Conservation (phyloP, 2,113 vertebrate genomes). For the Sclerurus mexicanus region DNA sequence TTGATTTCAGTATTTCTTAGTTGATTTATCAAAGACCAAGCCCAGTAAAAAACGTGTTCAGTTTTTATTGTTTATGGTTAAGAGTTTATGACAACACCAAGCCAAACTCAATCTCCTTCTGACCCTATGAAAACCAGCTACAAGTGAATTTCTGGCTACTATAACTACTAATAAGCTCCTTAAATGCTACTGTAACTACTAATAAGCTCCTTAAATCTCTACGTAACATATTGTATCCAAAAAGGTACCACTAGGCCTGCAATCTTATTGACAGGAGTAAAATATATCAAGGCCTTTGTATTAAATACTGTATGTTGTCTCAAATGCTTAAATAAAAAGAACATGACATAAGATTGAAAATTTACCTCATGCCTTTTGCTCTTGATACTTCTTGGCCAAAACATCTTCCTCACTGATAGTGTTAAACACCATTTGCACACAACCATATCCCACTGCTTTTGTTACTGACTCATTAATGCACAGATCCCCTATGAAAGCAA, state of each 20-base stretch:
- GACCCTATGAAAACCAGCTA: not conserved
- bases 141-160: not conserved
- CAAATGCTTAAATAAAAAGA: not conserved
- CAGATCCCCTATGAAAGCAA: not conserved
- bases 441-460: not conserved
- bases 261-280: not conserved
- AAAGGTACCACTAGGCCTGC: not conserved
- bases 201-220: not conserved
- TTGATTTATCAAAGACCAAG: not conserved
- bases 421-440: not conserved
- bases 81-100: not conserved
- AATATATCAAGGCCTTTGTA: not conserved
- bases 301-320: not conserved
- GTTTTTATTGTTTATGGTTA: not conserved
- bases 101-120: not conserved
- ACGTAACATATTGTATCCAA: not conserved
- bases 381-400: not conserved
- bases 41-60: not conserved
- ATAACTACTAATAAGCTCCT: not conserved
- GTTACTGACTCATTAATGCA: not conserved
- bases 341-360: not conserved
- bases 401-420: not conserved
- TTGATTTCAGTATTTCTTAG: not conserved
- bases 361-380: not conserved
- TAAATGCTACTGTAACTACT: not conserved